Base-by-base conservation (phyloP, 2,888 invertebrate genomes). In the Hirtodrosophila alboralis region DNA sequence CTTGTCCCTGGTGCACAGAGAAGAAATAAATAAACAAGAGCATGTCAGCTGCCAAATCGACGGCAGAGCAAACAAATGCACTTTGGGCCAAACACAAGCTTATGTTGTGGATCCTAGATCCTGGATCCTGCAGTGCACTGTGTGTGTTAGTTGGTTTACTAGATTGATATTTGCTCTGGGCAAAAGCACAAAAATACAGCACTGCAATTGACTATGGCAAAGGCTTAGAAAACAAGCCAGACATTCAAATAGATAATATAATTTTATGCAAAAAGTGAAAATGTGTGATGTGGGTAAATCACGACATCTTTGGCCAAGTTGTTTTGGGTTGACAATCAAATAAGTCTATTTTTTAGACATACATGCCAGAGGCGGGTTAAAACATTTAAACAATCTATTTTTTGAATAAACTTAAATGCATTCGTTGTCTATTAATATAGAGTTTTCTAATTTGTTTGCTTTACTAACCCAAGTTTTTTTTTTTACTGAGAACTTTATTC, bases 11-110 rank as follows among this genome's bases (percentile, higher is more conserved):
- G 5, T 26, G 28, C 38, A 14, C 44, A 26, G 13, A 26, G 13
- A 40, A 23, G n/a, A 63, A 33, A 48, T 64, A 64, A 63, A 64
- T 64, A 63, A 64, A 40, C 37, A 56, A 26, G 12, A 45, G 33
- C 23, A 48, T 63, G 57, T 44, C 64, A 63, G 45, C 62, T 41
- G 43, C 43, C 21, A 37, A 43, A 37, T 30, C 10, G 47, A 43
- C 8, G 12, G 14, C 36, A 31, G 18, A 23, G 37, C 41, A 63
- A 47, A 37, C 41, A 63, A 63, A 56, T 62, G 28, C 26, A 31
- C 30, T 47, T 14, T 7, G 12, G 9, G 31, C 41, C 14, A 7
- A 33, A 43, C 16, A 49, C 37, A 51, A 41, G 18, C 36, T 60
- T 60, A 49, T 60, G 37, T 26, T 12, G 13, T 14, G n/a, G 1